These are phyloP conservation scores for Zoanthus solanderi DNA, from an alignment of 92 coral and sea anemone genomes.

Conservation along the genomic window DNA sequence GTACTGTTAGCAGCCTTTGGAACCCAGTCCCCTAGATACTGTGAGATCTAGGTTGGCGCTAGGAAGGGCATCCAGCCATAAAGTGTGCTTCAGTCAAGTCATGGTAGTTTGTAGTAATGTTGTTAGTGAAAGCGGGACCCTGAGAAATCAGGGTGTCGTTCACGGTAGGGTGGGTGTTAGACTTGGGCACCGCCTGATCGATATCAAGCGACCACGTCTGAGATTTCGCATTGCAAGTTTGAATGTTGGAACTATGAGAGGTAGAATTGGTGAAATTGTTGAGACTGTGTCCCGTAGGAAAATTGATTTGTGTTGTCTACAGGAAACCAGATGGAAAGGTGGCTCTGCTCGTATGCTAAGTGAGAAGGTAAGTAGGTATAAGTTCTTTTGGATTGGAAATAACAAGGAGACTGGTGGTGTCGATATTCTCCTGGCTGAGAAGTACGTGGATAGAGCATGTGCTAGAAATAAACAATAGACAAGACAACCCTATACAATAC, in stretches of 20 bases:
- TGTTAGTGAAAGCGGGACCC: background rate
- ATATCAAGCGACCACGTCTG: conserved; percentile 7
- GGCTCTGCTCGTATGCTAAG: conserved; percentile 31
- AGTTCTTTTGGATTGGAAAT: conserved; percentile 55
- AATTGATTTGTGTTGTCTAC: conserved; percentile 22
- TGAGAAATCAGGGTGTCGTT: conserved; percentile 34
- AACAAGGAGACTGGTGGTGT: conserved; percentile 39
- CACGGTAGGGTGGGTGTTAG: background rate
- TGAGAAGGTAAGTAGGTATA: conserved; percentile 40
- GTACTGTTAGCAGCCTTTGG: background rate
- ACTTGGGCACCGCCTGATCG: too few relatives aligned
- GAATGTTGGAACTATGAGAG: conserved; percentile 53
- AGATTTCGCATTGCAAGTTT: conserved; percentile 30
- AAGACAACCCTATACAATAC: too few relatives aligned
- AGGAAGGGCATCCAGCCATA: too few relatives aligned
- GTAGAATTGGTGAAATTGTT: conserved; percentile 43
- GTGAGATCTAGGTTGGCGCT: background rate
- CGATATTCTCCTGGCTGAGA: conserved; percentile 36
- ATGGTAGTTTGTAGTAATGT: background rate
- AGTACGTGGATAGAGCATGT: conserved; percentile 44
- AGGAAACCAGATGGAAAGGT: conserved; percentile 20
- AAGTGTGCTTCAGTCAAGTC: background rate
- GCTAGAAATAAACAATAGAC: background rate
- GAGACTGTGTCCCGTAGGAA: conserved; percentile 44
- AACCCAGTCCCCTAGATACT: background rate